Percentiles rank a stretch among this genome's conserved stretches.
These are phyloP conservation scores for Pollenia amentaria DNA, from an alignment of 2,888 invertebrate genomes.

Conservation along the genomic window DNA sequence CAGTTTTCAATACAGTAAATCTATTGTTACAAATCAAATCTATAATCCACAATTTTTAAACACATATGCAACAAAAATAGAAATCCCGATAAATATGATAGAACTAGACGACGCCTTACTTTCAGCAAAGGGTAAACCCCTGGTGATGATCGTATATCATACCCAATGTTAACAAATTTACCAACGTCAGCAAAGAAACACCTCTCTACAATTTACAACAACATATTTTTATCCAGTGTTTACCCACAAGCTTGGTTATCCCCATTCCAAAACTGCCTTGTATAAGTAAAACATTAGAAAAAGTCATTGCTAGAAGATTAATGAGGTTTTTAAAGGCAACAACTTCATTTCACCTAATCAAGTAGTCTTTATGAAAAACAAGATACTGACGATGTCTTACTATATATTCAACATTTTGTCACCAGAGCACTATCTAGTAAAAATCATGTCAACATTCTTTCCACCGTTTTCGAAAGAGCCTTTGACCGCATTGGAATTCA, in stretches of 20 bases:
- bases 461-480: too few relatives aligned
- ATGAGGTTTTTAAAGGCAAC: too few relatives aligned
- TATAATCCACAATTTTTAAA: too few relatives aligned
- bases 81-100: too few relatives aligned
- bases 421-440: too few relatives aligned
- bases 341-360: neutral
- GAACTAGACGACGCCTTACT: conserved; percentile 16
- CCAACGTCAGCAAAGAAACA: neutral
- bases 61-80: too few relatives aligned
- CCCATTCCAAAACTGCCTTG: conserved; percentile 18
- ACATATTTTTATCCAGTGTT: neutral
- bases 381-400: conserved; percentile 16
- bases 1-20: too few relatives aligned
- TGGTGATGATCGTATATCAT: conserved; percentile 1
- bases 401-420: conserved; percentile 61
- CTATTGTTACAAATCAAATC: too few relatives aligned
- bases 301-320: too few relatives aligned
- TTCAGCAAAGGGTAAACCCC: conserved; percentile 9
- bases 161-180: neutral
- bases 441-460: too few relatives aligned
- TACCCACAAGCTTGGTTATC: conserved; percentile 1
- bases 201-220: neutral
- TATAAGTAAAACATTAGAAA: too few relatives aligned
- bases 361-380: conserved; percentile 58
- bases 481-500: too few relatives aligned